Percentiles rank a stretch among this genome's conserved stretches.
Conservation (phyloP, 2,888 invertebrate species). For the Lumbricus terrestris region DNA sequence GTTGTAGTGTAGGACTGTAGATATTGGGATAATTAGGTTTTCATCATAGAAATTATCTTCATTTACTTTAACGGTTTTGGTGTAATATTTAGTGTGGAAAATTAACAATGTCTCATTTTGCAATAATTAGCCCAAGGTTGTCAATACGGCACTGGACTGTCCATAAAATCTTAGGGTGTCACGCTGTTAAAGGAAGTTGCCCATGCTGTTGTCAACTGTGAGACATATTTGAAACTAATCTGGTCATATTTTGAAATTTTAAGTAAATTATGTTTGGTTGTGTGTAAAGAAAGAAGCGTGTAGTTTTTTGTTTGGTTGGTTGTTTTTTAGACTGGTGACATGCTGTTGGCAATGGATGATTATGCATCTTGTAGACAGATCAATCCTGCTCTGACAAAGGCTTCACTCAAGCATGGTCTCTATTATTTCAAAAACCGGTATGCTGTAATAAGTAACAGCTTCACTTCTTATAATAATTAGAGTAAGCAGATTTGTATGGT, state of each 20-base stretch:
- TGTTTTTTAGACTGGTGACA: slow-evolving; percentile 49
- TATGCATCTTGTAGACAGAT: slow-evolving; percentile 54
- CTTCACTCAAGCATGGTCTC: slow-evolving; percentile 54
- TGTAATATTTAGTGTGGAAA: no score
- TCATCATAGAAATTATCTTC: no score
- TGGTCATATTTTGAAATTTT: background rate
- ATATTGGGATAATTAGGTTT: no score
- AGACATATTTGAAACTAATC: background rate
- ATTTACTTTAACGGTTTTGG: no score
- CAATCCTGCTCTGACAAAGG: slow-evolving; percentile 53
- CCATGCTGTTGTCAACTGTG: background rate
- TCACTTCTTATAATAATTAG: background rate
- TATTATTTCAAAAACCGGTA: slow-evolving; percentile 56
- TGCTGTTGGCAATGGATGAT: slow-evolving; percentile 57
- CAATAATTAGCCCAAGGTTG: no score
- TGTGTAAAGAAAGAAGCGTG: background rate
- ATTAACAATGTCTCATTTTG: no score
- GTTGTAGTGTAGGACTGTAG: no score
- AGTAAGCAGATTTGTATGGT: no score
- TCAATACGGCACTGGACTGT: no score
- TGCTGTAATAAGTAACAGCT: slow-evolving; percentile 29
- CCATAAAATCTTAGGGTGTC: no score
- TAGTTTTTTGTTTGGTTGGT: background rate
- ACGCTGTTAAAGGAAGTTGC: no score
- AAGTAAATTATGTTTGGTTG: background rate